Evolutionary conservation across 2,797 vertebrate species (phyloP), one percentile per base, ranked within the genome.

Genomic region (Mallotus villosus): DNA sequence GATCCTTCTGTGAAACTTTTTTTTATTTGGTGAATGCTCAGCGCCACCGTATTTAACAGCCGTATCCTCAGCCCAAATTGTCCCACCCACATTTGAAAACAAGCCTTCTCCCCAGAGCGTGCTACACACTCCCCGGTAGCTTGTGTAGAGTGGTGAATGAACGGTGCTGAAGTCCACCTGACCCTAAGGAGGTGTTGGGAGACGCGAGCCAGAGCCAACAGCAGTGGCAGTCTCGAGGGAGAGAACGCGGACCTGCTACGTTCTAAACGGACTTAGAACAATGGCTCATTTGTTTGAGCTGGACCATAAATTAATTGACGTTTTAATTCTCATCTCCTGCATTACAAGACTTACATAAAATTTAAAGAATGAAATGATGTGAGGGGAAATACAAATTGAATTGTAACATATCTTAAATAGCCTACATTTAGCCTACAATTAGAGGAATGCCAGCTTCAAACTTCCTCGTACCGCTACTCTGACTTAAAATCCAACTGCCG

Each of bases 181-280:
- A 87, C 85, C 77, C 84, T 74, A 11, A 68, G 80, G 22, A 71
- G 34, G 66, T 76, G 84, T 81, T 77, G 72, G 70, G 66, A 83
- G 86, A 84, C 34, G 64, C 70, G 82, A 73, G 68, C 70, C 82
- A 83, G 88, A 81, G 22, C 19, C 63, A 57, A 67, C 61, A 68
- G 51, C 62, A 5, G 19, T 11, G 51, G 2, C 57, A 25, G 17
- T 0, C n/a, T 19, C 49, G 72, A 74, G 61, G 21, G 22, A 29
- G 4, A 17, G 41, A 68, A 14, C 16, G 73, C 68, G 74, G 73
- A 74, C 65, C 73, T 69, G 71, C 58, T 66, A 24, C 9, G n/a
- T 5, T 63, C 19, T 21, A 37, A 69, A 68, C 63, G 63, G 3
- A 53, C 32, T n/a, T 37, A 3, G 12, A 63, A 63, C 60, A 71